Base-by-base conservation (phyloP, 2,113 vertebrate genomes). In the Lipophrys pholis region DNA sequence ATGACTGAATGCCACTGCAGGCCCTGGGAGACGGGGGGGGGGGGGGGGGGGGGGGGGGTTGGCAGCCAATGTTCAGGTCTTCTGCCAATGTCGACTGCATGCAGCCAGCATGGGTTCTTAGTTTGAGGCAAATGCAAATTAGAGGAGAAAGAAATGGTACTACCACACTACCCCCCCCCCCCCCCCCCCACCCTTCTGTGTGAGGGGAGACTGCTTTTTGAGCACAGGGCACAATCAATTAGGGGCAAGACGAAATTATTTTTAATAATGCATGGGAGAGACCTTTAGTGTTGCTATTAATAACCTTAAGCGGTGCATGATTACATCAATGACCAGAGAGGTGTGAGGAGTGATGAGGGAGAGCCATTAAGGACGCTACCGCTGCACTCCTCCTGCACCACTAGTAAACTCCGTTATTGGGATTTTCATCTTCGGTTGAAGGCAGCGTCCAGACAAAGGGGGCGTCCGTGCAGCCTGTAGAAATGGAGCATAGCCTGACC, bases 1-100 rank as follows among this genome's bases (percentile, higher is more conserved):
- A 90, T 81, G 85, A 84, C 73, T 78, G 80, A 84, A 84, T 73
- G 56, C 61, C 68, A 40, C 73, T 66, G 56, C 64, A 67, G 75
- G 85, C 76, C 81, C 64, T 52, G 67, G 67, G 21, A 30, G 21
- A 30, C 2, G 21, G 4, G 4, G 21, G 21, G 21, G 21, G 21
- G 21, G 68, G 14, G 41, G 1, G 54, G 39, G 72, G 52, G 77
- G 55, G 58, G 35, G 76, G 53, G 78, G 59, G 54, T 84, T 94
- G 92, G 88, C 92, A 91, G 59, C 0, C 1, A 51, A 40, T 21
- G 55, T 14, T 42, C 35, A 69, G 49, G 45, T 71, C 68, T 52
- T 62, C 80, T 83, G 71, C 90, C 85, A 88, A 79, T 78, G 73
- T 45, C 12, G 46, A 54, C 40, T 53, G 57, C 49, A 56, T 7